Conservation (phyloP, 2,113 vertebrate genomes). For the Hyaena hyaena region DNA sequence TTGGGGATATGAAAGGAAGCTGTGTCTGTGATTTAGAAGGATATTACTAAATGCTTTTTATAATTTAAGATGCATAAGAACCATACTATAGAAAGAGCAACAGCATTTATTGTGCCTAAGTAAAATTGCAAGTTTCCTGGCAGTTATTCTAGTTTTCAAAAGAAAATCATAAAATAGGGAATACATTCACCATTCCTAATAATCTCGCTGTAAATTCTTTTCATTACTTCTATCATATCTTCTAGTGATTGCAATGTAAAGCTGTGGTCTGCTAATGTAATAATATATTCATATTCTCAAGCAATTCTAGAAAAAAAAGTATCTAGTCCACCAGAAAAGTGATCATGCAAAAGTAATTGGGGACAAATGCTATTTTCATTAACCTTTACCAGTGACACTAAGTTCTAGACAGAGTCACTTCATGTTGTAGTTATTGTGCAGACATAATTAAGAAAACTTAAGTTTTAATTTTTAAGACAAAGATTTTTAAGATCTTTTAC, state of each 20-base stretch:
- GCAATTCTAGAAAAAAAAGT: not conserved
- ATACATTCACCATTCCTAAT: slow-evolving; percentile 43
- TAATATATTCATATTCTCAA: slow-evolving; percentile 49
- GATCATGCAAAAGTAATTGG: slow-evolving; percentile 6
- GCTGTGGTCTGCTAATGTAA: slow-evolving; percentile 1
- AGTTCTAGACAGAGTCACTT: not conserved
- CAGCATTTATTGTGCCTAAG: not conserved
- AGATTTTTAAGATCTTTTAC: not conserved
- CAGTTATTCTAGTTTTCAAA: slow-evolving; percentile 27
- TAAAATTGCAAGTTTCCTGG: slow-evolving; percentile 18
- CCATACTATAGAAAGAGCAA: not conserved
- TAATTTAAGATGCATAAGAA: slow-evolving; percentile 36
- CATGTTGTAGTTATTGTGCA: not conserved
- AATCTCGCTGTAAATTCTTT: slow-evolving; percentile 40
- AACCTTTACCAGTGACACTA: not conserved
- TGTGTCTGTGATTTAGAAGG: slow-evolving; percentile 19
- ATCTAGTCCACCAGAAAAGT: not conserved
- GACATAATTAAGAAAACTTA: not conserved
- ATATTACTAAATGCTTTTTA: not conserved
- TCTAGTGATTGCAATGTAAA: slow-evolving; percentile 52
- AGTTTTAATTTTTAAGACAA: not conserved
- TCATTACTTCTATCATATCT: slow-evolving; percentile 37
- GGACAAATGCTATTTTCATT: slow-evolving; percentile 15
- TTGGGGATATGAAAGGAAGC: not conserved
- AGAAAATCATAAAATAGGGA: slow-evolving; percentile 32